Percentiles rank a stretch among this genome's conserved stretches.
These are phyloP conservation scores for Uloborus diversus DNA, from an alignment of 1,140 invertebrate genomes.

Conservation along the genomic window DNA sequence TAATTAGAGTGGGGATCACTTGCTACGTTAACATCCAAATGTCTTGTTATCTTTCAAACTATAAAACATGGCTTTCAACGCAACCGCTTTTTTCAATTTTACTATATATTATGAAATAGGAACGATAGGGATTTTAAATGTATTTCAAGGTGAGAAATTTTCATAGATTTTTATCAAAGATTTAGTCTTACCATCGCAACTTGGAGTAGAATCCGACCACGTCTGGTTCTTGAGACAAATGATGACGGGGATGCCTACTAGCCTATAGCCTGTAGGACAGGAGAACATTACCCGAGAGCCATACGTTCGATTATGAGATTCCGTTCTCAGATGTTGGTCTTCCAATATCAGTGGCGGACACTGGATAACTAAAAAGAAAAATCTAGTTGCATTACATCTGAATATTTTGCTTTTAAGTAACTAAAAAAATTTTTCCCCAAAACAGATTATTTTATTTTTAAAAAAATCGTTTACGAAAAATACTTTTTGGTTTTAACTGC, in stretches of 20 bases:
- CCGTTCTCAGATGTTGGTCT: conserved; percentile 69
- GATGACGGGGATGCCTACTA: conserved; percentile 76
- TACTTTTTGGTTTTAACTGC: no score
- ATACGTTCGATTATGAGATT: conserved; percentile 73
- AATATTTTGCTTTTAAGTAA: background rate
- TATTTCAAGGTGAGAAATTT: no score
- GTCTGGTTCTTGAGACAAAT: conserved; percentile 79
- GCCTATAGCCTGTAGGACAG: conserved; percentile 82
- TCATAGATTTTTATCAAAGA: no score
- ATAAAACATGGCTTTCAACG: no score
- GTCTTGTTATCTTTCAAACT: no score
- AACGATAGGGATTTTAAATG: no score
- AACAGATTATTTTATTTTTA: background rate
- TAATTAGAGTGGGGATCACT: no score
- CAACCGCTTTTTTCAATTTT: no score
- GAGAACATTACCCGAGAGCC: conserved; percentile 78
- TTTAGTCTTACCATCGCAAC: conserved; percentile 59
- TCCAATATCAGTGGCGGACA: conserved; percentile 68
- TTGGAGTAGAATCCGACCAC: conserved; percentile 70
- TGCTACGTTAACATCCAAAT: no score
- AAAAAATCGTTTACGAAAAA: no score
- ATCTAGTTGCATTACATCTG: background rate
- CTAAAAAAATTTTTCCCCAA: no score
- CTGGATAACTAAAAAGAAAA: conserved; percentile 70
- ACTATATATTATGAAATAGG: no score